Percentiles rank a stretch among this genome's conserved stretches.
These are phyloP conservation scores for Apaloderma vittatum DNA, from an alignment of 2,113 vertebrate genomes.

Conservation along the genomic window DNA sequence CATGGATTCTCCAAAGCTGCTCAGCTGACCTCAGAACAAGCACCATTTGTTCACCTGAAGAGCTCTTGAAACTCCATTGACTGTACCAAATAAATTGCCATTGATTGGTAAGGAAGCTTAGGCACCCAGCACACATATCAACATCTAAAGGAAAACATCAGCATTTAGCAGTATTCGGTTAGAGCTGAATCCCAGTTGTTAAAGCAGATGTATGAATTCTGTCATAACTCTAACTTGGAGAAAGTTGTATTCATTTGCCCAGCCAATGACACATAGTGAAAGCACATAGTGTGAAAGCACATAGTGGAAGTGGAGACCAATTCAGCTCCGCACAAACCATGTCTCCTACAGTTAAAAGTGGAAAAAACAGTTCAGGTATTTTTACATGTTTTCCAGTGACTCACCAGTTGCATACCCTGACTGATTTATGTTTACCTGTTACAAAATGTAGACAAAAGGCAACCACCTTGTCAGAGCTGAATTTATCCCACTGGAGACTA, in stretches of 20 bases:
- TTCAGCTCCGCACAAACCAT: not conserved
- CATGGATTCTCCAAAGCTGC: not conserved
- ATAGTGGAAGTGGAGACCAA: not conserved
- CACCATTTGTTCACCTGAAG: not conserved
- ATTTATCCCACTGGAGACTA: not conserved
- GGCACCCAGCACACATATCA: not conserved
- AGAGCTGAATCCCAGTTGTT: not conserved
- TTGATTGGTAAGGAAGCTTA: not conserved
- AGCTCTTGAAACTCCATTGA: not conserved
- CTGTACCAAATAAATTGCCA: not conserved
- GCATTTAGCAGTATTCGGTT: not conserved
- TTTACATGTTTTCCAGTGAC: not conserved
- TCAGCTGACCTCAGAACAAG: not conserved
- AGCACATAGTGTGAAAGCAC: not conserved
- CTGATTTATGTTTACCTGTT: constrained; percentile 8
- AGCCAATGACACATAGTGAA: not conserved
- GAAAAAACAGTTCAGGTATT: not conserved
- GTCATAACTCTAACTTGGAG: not conserved
- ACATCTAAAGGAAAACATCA: not conserved
- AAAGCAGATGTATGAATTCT: not conserved
- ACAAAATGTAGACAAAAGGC: not conserved
- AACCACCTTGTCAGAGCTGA: constrained; percentile 6
- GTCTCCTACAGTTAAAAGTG: not conserved
- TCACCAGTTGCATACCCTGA: not conserved
- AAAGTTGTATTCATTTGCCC: not conserved